These are phyloP conservation scores for Drosophila equinoxialis DNA, from an alignment of 1,140 invertebrate species.

Conservation along the genomic window DNA sequence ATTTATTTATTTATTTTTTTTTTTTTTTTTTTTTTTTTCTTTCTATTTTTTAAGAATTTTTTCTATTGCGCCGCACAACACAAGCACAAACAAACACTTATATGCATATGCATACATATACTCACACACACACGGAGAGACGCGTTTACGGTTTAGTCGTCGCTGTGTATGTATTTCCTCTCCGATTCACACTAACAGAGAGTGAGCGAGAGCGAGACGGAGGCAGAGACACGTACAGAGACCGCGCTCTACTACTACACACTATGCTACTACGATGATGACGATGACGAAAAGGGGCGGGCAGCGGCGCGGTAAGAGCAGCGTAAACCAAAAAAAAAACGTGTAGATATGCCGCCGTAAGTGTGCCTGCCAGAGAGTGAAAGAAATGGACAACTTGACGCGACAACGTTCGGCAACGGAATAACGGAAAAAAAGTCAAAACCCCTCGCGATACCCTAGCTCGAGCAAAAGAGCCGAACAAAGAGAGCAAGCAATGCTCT, in stretches of 20 bases:
- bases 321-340: conserved; percentile 18
- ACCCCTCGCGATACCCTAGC: too few species aligned
- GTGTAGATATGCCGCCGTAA: conserved; percentile 31
- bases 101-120: conserved; percentile 24
- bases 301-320: background rate
- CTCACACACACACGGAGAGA: conserved; percentile 22
- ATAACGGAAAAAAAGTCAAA: conserved; percentile 11
- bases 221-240: conserved; percentile 43
- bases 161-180: conserved; percentile 30
- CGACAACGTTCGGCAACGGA: conserved; percentile 61
- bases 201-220: conserved; percentile 46
- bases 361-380: conserved; percentile 22
- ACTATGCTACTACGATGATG: background rate
- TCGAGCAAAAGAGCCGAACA: too few species aligned
- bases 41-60: conserved; percentile 43
- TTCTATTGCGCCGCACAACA: conserved; percentile 69
- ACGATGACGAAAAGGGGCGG: background rate
- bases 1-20: background rate
- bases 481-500: too few species aligned
- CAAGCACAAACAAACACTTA: conserved; percentile 20
- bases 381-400: conserved; percentile 42
- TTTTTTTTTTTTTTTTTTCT: conserved; percentile 31
- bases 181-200: conserved; percentile 16
- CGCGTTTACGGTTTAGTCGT: conserved; percentile 42
- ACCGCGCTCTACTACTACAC: conserved; percentile 7